Percentiles rank a stretch among this genome's conserved stretches.
Conservation (phyloP, 2,888 invertebrate species). For the Acronicta psi region DNA sequence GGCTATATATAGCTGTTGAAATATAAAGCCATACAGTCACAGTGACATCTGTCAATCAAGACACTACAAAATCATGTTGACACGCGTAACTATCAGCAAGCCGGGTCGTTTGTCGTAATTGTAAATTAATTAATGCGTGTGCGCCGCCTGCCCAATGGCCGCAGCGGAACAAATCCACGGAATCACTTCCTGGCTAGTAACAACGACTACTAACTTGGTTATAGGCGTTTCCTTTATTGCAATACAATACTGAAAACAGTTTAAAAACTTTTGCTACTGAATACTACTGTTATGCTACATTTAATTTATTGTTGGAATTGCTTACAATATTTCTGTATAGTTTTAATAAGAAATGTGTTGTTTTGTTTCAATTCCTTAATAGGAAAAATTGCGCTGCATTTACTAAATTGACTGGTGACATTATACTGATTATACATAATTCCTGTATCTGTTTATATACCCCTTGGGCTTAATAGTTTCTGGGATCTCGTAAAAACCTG, state of each 20-base stretch:
- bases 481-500: too few species aligned
- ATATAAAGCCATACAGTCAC: constrained; percentile 3
- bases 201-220: constrained; percentile 35
- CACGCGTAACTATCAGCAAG: constrained; percentile 23
- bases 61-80: constrained; percentile 26
- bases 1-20: too few species aligned
- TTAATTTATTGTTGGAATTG: constrained; percentile 27
- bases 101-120: constrained; percentile 31
- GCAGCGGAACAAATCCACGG: constrained; percentile 43
- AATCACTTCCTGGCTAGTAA: constrained; percentile 47
- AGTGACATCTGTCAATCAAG: constrained; percentile 21
- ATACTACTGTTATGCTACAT: constrained; percentile 19
- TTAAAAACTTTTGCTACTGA: constrained; percentile 34
- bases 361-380: constrained; percentile 26
- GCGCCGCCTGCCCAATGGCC: constrained; percentile 34
- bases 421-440: too few species aligned
- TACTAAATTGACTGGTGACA: constrained; percentile 25
- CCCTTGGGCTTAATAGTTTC: too few species aligned
- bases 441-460: too few species aligned
- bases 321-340: constrained; percentile 31
- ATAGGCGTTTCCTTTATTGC: constrained; percentile 41
- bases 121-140: constrained; percentile 42
- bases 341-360: constrained; percentile 39
- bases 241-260: constrained; percentile 30
- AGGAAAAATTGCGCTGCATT: constrained; percentile 17